A percentile compares a stretch with the other conserved stretches of the same genome.
Conservation (phyloP, 2,797 vertebrate species). For the Heteromormyrus szaboi region DNA sequence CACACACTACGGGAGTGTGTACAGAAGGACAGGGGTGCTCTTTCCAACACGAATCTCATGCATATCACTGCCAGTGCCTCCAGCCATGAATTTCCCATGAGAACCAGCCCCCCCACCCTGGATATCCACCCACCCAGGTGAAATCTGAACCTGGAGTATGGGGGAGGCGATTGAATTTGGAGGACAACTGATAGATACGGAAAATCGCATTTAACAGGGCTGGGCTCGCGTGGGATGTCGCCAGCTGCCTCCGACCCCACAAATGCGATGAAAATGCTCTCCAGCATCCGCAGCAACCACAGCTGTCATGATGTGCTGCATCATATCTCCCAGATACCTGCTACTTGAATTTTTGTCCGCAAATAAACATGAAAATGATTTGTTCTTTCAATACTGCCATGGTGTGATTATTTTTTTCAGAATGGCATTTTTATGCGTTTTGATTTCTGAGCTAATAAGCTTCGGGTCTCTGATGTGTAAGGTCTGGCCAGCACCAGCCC, state of each 20-base stretch:
- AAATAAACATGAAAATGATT: neutral
- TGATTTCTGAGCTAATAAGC: neutral
- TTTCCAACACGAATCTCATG: neutral
- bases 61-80: neutral
- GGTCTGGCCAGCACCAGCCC: too few species aligned
- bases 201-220: neutral
- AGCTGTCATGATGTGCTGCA: neutral
- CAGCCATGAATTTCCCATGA: neutral
- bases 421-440: neutral
- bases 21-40: neutral
- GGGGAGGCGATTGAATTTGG: slow-evolving; percentile 2
- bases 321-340: neutral
- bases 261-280: neutral
- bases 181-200: neutral
- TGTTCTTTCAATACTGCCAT: neutral
- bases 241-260: neutral
- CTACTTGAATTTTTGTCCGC: neutral
- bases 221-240: neutral
- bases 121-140: slow-evolving; percentile 5
- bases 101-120: neutral
- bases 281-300: neutral
- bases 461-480: neutral
- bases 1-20: neutral
- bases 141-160: slow-evolving; percentile 1
- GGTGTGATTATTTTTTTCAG: neutral